Evolutionary conservation across 2,888 invertebrate genomes (phyloP).

Genomic region (Homarus gammarus): DNA sequence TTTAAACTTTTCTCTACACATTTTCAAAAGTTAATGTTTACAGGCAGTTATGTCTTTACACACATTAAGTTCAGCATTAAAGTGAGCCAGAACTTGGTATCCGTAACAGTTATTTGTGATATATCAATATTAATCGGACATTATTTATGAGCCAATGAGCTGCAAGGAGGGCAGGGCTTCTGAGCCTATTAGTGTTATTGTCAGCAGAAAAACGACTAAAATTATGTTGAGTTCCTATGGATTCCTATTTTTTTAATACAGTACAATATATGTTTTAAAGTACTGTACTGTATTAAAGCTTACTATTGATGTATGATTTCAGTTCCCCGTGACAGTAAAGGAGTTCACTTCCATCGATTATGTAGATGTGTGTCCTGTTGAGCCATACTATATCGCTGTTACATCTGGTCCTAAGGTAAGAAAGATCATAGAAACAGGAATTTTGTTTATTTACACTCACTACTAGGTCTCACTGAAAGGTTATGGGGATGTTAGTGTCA

Average conservation of each 20-base stretch:
- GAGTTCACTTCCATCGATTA: conserved; percentile 95
- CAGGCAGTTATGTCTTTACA: too few relatives aligned
- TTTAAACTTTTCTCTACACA: too few relatives aligned
- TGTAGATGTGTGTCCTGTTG: conserved; percentile 92
- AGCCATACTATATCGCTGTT: conserved; percentile 94
- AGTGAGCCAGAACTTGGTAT: too few relatives aligned
- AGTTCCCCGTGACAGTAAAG: conserved; percentile 92
- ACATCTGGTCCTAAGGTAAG: conserved; percentile 92
- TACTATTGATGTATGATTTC: conserved; percentile 75
- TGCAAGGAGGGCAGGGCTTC: too few relatives aligned
- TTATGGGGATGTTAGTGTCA: too few relatives aligned
- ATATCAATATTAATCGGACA: not conserved
- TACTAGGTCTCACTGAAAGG: too few relatives aligned
- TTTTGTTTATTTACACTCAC: too few relatives aligned
- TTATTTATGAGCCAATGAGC: not conserved
- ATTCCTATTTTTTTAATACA: not conserved
- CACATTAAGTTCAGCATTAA: too few relatives aligned
- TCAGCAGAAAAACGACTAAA: not conserved
- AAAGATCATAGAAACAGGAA: too few relatives aligned
- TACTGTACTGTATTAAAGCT: not conserved
- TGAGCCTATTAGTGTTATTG: not conserved
- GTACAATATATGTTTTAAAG: not conserved
- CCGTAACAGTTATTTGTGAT: too few relatives aligned
- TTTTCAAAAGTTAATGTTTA: too few relatives aligned
- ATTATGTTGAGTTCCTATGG: not conserved